Evolutionary conservation across 2,888 invertebrate species (phyloP).

Genomic region (Crossocerus cetratus): DNA sequence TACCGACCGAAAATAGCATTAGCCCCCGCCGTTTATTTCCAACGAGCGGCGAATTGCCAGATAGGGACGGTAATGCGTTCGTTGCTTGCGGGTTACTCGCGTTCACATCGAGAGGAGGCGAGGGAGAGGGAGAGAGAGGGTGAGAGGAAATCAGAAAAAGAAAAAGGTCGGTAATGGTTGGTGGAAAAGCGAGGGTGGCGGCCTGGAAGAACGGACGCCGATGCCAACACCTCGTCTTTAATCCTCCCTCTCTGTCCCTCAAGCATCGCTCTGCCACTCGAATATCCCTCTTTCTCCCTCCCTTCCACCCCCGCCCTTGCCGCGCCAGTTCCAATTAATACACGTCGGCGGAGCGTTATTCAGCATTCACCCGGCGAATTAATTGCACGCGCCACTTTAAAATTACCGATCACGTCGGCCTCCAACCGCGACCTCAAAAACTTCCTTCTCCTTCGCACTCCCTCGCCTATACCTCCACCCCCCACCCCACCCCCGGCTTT

Average conservation of each 20-base stretch:
- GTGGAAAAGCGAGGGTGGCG: background rate
- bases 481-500: background rate
- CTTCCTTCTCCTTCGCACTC: background rate
- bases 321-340: constrained; percentile 53
- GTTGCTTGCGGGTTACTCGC: background rate
- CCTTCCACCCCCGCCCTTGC: too few relatives aligned
- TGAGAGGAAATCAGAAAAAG: background rate
- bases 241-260: constrained; percentile 23
- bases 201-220: constrained; percentile 24
- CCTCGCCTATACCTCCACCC: constrained; percentile 6
- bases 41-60: constrained; percentile 62
- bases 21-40: constrained; percentile 60
- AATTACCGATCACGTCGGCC: constrained; percentile 10
- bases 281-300: constrained; percentile 8
- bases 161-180: background rate
- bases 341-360: constrained; percentile 22
- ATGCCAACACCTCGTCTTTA: constrained; percentile 32
- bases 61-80: constrained; percentile 27
- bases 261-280: constrained; percentile 5
- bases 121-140: background rate
- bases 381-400: constrained; percentile 35
- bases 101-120: background rate
- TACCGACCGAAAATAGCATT: constrained; percentile 58
- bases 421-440: background rate
- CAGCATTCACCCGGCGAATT: constrained; percentile 20